These are phyloP conservation scores for Cichlasoma orientale DNA, from an alignment of 2,797 vertebrate genomes.

Conservation along the genomic window DNA sequence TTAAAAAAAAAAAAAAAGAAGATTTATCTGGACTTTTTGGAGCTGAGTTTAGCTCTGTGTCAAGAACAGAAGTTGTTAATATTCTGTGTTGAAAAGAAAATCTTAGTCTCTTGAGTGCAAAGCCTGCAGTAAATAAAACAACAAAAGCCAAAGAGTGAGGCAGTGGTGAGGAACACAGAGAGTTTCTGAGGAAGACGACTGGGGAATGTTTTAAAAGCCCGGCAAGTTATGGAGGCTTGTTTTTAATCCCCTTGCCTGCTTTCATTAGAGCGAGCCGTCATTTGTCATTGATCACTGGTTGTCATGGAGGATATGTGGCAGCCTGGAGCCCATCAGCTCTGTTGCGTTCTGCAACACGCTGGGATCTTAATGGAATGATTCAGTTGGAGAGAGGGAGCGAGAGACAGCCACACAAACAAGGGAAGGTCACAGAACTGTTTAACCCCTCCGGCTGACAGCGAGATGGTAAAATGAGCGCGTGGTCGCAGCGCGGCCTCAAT, in stretches of 20 bases:
- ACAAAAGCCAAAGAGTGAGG: not conserved
- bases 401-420: not conserved
- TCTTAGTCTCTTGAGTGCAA: not conserved
- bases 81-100: not conserved
- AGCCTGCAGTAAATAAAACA: constrained; percentile 9
- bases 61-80: not conserved
- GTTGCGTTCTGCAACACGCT: constrained; percentile 41
- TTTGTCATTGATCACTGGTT: constrained; percentile 69
- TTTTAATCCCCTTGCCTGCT: constrained; percentile 64
- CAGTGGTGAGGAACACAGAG: not conserved
- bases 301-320: constrained; percentile 65
- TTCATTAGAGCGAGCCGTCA: constrained; percentile 60
- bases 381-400: constrained; percentile 11
- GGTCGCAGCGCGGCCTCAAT: constrained; percentile 28
- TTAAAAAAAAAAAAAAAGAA: no score
- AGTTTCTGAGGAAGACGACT: not conserved
- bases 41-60: not conserved
- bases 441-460: constrained; percentile 32
- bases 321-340: constrained; percentile 32
- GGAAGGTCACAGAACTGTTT: constrained; percentile 21
- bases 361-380: constrained; percentile 63
- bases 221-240: constrained; percentile 50
- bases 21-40: not conserved
- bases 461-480: not conserved
- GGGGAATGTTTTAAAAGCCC: constrained; percentile 18